A percentile compares a stretch with the other conserved stretches of the same genome.
Evolutionary conservation across 2,797 vertebrate genomes (phyloP).

Genomic region (Hydrophis major): DNA sequence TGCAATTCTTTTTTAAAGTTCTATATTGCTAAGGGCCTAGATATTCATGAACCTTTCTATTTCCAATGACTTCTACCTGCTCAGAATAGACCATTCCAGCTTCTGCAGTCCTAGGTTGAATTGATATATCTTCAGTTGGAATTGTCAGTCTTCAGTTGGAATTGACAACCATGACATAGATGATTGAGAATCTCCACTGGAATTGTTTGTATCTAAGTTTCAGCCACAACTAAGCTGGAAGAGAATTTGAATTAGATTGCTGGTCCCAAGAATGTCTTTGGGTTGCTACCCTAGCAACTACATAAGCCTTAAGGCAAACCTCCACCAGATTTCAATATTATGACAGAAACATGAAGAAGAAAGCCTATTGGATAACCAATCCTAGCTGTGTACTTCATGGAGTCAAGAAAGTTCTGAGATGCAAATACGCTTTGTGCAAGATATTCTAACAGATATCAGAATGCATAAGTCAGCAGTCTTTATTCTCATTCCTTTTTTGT

Average conservation of each 20-base stretch:
- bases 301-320: not conserved
- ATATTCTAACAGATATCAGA: slow-evolving; percentile 2
- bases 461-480: slow-evolving; percentile 7
- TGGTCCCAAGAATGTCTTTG: not conserved
- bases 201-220: not conserved
- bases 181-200: not conserved
- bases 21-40: not conserved
- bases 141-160: not conserved
- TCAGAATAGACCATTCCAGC: not conserved
- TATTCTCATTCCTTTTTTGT: slow-evolving; percentile 19
- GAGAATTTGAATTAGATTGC: not conserved
- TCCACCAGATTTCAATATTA: not conserved
- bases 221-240: not conserved
- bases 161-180: not conserved
- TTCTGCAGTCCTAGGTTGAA: not conserved
- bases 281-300: not conserved
- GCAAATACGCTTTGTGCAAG: slow-evolving; percentile 26
- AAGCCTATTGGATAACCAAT: not conserved
- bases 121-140: not conserved
- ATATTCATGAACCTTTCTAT: not conserved
- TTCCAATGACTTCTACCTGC: not conserved
- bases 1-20: not conserved
- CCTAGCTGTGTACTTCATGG: not conserved
- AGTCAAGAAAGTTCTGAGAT: slow-evolving; percentile 37
- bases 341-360: not conserved